These are phyloP conservation scores for Delichon dasypus DNA, from an alignment of 2,797 vertebrate genomes.

Conservation along the genomic window DNA sequence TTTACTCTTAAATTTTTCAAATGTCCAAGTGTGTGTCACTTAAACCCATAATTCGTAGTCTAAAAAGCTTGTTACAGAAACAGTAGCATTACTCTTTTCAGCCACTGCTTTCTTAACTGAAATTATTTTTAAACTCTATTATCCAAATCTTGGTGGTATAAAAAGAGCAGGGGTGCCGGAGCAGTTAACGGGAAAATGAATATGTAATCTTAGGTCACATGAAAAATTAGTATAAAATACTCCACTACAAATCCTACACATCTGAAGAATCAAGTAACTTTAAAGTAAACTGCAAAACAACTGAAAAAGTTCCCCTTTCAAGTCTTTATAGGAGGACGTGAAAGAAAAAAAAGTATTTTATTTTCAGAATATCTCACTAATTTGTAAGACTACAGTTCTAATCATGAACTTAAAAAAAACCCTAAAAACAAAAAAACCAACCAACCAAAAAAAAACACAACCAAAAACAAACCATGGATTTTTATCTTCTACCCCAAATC, in stretches of 20 bases:
- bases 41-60: background rate
- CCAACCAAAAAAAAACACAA: no score
- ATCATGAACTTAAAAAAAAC: background rate
- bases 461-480: no score
- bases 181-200: background rate
- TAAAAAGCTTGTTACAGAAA: background rate
- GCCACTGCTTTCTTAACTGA: background rate
- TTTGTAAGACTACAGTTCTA: background rate
- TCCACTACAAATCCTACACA: background rate
- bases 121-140: background rate
- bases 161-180: background rate
- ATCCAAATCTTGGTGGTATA: background rate
- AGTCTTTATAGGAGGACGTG: background rate
- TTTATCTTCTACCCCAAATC: background rate
- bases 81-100: background rate
- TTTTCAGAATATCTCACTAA: background rate
- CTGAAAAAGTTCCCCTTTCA: background rate
- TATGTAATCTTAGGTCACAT: accelerated
- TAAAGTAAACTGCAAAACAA: background rate
- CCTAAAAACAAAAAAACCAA: background rate
- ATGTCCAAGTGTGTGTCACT: background rate
- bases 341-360: background rate
- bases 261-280: background rate
- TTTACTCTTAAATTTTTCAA: background rate
- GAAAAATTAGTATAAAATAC: background rate